Conservation (phyloP, 2,888 invertebrate genomes). For the Mythimna lalbum region DNA sequence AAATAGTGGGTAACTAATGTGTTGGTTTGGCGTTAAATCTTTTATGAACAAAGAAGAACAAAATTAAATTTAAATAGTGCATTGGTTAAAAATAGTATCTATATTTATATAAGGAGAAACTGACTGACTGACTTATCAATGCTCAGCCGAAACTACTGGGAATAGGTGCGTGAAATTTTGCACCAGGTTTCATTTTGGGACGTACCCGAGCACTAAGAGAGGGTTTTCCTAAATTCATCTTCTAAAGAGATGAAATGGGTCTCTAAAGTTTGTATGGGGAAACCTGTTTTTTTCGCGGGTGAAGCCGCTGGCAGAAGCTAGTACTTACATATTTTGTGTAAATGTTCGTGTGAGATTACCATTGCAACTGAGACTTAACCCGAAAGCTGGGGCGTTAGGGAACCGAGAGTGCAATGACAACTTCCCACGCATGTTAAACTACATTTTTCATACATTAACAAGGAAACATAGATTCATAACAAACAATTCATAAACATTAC, state of each 20-base stretch:
- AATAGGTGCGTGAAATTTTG: too few species aligned
- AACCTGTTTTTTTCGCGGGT: too few species aligned
- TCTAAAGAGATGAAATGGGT: too few species aligned
- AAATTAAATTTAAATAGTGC: not conserved
- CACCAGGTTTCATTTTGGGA: too few species aligned
- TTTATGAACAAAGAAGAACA: slow-evolving; percentile 19
- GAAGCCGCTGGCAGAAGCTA: too few species aligned
- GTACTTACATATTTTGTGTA: not conserved
- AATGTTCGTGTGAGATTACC: not conserved
- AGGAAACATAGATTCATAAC: not conserved
- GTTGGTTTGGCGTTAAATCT: slow-evolving; percentile 5
- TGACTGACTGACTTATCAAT: too few species aligned
- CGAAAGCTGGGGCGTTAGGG: not conserved
- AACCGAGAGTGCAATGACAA: not conserved
- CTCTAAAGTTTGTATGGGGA: too few species aligned
- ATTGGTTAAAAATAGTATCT: not conserved
- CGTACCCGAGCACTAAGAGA: too few species aligned
- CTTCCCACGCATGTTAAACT: not conserved
- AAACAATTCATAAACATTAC: not conserved
- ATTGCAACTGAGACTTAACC: not conserved
- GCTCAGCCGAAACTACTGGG: too few species aligned
- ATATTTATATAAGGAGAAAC: too few species aligned
- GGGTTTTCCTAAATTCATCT: too few species aligned
- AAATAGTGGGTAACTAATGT: slow-evolving; percentile 52
- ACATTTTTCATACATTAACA: not conserved